phyloP scores from a whole-genome alignment of 1,140 invertebrate genomes.

The Drosophila navojoa region DNA sequence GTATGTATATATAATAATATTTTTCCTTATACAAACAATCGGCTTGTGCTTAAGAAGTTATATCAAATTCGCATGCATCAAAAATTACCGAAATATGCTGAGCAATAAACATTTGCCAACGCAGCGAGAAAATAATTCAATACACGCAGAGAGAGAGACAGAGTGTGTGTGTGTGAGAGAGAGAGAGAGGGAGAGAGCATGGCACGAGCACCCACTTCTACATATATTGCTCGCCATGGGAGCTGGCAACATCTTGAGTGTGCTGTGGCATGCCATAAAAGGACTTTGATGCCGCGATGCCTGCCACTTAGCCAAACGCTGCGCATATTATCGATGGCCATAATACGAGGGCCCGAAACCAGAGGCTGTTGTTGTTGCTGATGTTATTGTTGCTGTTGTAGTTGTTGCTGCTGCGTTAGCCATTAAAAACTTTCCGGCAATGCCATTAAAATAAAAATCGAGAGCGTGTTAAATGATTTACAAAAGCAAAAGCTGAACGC shows the following conservation, averaged over 20 bases:
- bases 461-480: conserved; percentile 77
- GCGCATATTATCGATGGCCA: conserved; percentile 46
- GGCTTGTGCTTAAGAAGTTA: too few species aligned
- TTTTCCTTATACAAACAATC: too few species aligned
- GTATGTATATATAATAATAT: too few species aligned
- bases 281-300: conserved; percentile 32
- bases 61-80: background rate
- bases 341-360: conserved; percentile 14
- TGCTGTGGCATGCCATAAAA: conserved; percentile 44
- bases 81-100: background rate
- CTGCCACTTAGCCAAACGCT: conserved; percentile 40
- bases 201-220: background rate
- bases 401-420: conserved; percentile 34
- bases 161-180: background rate
- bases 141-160: conserved; percentile 1
- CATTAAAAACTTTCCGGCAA: conserved; percentile 66
- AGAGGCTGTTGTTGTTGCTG: conserved; percentile 3
- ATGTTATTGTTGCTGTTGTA: background rate
- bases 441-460: conserved; percentile 78
- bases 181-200: background rate
- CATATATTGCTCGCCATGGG: conserved; percentile 2
- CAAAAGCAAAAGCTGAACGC: conserved; percentile 44
- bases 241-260: conserved; percentile 45
- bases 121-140: conserved; percentile 1
- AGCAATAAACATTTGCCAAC: conserved; percentile 5